Evolutionary conservation across 2,888 invertebrate genomes (phyloP).

Genomic region (Bugula neritina): DNA sequence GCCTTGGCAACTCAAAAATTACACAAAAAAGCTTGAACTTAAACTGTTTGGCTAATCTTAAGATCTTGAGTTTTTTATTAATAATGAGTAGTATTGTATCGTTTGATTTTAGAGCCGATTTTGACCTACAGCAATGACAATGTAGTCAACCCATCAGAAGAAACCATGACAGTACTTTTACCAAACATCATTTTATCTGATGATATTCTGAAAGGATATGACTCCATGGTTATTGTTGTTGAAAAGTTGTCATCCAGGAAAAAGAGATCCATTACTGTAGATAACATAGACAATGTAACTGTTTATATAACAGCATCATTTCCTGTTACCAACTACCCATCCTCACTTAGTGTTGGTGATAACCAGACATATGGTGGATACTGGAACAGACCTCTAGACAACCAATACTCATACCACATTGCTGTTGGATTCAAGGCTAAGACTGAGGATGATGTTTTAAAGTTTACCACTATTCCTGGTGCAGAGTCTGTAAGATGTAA

Average conservation of each 20-base stretch:
- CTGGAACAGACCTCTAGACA: conserved; percentile 70
- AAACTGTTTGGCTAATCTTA: too few species aligned
- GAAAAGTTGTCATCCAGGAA: neutral
- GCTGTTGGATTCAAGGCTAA: conserved; percentile 69
- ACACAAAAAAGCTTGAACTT: too few species aligned
- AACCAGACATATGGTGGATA: conserved; percentile 69
- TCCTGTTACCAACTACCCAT: neutral
- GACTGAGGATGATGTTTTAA: conserved; percentile 53
- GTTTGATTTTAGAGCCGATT: too few species aligned
- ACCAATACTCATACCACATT: conserved; percentile 62
- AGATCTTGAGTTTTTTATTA: too few species aligned
- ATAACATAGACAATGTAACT: neutral
- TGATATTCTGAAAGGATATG: neutral
- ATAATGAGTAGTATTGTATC: too few species aligned
- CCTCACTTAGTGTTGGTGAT: conserved; percentile 71
- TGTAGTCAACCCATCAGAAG: neutral
- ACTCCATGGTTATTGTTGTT: neutral
- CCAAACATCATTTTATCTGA: neutral
- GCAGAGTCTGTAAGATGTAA: neutral
- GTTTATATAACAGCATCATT: neutral
- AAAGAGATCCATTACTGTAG: neutral
- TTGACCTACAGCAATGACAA: too few species aligned
- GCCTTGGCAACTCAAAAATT: too few species aligned
- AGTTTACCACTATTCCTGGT: neutral
- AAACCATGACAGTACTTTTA: neutral